Base-by-base conservation (phyloP, 2,797 vertebrate species). In the Amblyopsis hoosieri region DNA sequence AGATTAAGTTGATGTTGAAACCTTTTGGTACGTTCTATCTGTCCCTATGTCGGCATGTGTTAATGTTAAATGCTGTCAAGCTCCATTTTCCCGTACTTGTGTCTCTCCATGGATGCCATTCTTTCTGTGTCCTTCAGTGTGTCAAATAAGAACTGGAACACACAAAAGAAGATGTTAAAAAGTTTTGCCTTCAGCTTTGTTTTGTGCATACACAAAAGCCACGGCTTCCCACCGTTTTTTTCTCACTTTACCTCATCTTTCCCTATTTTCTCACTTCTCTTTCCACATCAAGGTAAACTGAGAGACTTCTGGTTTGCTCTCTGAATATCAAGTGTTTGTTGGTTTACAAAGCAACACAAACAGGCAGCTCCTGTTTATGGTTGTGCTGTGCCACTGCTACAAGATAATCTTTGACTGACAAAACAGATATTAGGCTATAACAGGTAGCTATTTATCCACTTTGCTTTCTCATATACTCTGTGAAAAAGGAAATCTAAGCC, bases 31-130 rank as follows among this genome's bases (percentile, higher is more conserved):
- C 3, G 63, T 45, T 71, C n/a, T 29, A 29, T 29, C 68, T 31
- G 53, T 67, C 64, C 15, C 55, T 3, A 61, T 71, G 54, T 74
- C 64, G 46, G 72, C 64, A 75, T 33, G 42, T 69, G 79, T 86
- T 83, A 62, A 79, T 79, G 85, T 78, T 66, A 86, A 87, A 79
- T 64, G 75, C 57, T 17, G 50, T 64, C 69, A 67, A 49, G 66
- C 61, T 66, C 76, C 85, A 83, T 84, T 92, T 92, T 87, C 91
- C 84, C 75, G 59, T 85, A 87, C 85, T 90, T 89, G 84, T 76
- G 86, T 73, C 85, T 74, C 12, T 11, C 66, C 89, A 90, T 84
- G 92, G 92, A 79, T 92, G 88, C 91, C 82, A 84, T 85, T 90
- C 84, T 84, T 75, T 84, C 87, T 81, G 55, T 73, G 73, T 92